A percentile compares a stretch with the other conserved stretches of the same genome.
phyloP scores from a whole-genome alignment of 2,888 invertebrate species.

The Blastobasis lacticolella region DNA sequence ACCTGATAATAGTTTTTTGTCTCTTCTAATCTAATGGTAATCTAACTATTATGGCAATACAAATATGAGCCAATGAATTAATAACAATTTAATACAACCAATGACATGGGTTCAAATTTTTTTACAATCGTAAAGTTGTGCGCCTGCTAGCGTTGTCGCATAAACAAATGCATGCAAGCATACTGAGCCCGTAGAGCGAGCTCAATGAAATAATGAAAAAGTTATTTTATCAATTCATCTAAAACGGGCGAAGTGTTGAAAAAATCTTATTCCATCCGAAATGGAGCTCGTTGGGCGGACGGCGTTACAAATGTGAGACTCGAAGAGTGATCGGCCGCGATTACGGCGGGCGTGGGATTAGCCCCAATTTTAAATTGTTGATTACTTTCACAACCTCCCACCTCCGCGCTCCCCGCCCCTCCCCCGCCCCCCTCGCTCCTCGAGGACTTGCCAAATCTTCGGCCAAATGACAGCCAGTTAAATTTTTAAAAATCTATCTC shows the following conservation, averaged over 20 bases:
- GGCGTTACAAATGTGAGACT: conserved; percentile 12
- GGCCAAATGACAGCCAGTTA: conserved; percentile 54
- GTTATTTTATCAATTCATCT: neutral
- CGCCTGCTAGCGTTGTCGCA: too few relatives aligned
- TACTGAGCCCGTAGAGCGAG: too few relatives aligned
- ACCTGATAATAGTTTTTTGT: too few relatives aligned
- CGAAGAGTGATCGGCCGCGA: conserved; percentile 53
- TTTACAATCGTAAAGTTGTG: too few relatives aligned
- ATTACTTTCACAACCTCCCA: conserved; percentile 50
- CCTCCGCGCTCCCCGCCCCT: conserved; percentile 18
- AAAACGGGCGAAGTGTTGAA: neutral
- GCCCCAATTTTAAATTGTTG: conserved; percentile 71
- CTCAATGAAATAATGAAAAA: too few relatives aligned
- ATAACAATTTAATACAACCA: too few relatives aligned
- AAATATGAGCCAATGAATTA: too few relatives aligned
- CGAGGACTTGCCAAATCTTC: conserved; percentile 22
- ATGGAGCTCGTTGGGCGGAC: conserved; percentile 6
- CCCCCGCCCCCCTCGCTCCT: conserved; percentile 18
- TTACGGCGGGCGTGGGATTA: conserved; percentile 55
- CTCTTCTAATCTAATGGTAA: too few relatives aligned
- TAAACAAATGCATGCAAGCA: too few relatives aligned
- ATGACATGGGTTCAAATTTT: too few relatives aligned
- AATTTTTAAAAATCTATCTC: conserved; percentile 48
- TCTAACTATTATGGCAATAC: too few relatives aligned
- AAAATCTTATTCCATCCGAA: conserved; percentile 4